A percentile compares a stretch with the other conserved stretches of the same genome.
phyloP scores from a whole-genome alignment of 1,140 invertebrate species.

The Palaemon carinicauda region DNA sequence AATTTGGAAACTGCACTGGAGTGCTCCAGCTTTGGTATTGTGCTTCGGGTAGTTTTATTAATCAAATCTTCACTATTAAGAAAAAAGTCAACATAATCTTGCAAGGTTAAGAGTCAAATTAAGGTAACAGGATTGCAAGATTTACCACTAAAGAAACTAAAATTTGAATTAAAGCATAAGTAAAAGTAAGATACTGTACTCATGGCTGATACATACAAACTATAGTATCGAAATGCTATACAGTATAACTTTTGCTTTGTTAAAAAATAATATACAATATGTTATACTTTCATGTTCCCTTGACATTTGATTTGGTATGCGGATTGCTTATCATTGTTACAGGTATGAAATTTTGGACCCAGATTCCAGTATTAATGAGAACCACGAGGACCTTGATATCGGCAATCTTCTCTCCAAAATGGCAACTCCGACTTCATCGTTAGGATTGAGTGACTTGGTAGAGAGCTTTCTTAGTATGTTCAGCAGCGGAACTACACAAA shows the following conservation, averaged over 20 bases:
- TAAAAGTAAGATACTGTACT: no score
- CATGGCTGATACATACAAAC: background rate
- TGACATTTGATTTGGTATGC: background rate
- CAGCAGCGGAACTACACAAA: slow-evolving; percentile 3
- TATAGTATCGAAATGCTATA: no score
- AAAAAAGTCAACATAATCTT: no score
- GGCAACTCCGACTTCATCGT: slow-evolving; percentile 13
- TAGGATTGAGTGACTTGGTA: slow-evolving; percentile 7
- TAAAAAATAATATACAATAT: background rate
- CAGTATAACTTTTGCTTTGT: no score
- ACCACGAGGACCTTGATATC: slow-evolving; percentile 37
- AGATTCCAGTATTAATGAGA: slow-evolving; percentile 32
- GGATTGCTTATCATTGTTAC: background rate
- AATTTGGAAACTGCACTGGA: no score
- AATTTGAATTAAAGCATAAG: no score
- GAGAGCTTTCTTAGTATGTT: slow-evolving; percentile 42
- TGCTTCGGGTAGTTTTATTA: no score
- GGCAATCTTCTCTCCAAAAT: slow-evolving; percentile 47
- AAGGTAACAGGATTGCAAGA: no score
- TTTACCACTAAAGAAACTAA: no score
- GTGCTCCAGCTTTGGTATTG: no score
- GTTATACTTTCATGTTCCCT: background rate
- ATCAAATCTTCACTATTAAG: no score
- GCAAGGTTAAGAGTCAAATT: no score
- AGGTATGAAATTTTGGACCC: slow-evolving; percentile 49